phyloP scores from a whole-genome alignment of 2,888 invertebrate species.

The Julus scanicus region DNA sequence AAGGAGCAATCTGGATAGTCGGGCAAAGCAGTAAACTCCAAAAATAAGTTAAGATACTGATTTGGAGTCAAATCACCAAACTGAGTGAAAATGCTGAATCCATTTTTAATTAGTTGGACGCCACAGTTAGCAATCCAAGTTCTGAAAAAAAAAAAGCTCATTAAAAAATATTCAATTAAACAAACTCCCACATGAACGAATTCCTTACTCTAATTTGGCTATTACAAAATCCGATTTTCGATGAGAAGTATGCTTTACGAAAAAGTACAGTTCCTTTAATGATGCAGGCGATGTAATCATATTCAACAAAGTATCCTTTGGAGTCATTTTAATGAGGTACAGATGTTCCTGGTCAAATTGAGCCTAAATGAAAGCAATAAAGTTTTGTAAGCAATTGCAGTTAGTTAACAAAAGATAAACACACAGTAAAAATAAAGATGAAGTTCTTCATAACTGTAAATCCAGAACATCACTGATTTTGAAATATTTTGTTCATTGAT shows the following conservation, averaged over 20 bases:
- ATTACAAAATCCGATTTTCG: slow-evolving; percentile 42
- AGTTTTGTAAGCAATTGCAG: neutral
- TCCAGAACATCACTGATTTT: neutral
- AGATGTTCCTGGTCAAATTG: slow-evolving; percentile 51
- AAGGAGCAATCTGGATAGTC: slow-evolving; percentile 76
- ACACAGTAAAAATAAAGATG: neutral
- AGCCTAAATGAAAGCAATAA: slow-evolving; percentile 25
- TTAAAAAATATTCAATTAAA: neutral
- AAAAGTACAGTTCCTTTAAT: slow-evolving; percentile 44
- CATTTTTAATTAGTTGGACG: slow-evolving; percentile 39
- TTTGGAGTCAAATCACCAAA: slow-evolving; percentile 76
- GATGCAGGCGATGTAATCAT: neutral
- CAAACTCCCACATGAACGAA: neutral
- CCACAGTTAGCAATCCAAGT: slow-evolving; percentile 54
- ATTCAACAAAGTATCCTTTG: slow-evolving; percentile 23
- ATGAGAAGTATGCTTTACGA: slow-evolving; percentile 40
- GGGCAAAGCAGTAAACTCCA: slow-evolving; percentile 74
- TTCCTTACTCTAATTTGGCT: slow-evolving; percentile 49
- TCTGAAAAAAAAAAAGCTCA: slow-evolving; percentile 43
- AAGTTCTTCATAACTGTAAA: neutral
- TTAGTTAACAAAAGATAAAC: too few species aligned
- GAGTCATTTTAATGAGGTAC: slow-evolving; percentile 54
- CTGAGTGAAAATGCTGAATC: slow-evolving; percentile 51
- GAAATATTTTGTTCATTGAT: too few species aligned
- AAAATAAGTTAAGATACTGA: slow-evolving; percentile 76